A percentile compares a stretch with the other conserved stretches of the same genome.
Conservation (phyloP, 2,113 vertebrate species). For the Carassius carassius region DNA sequence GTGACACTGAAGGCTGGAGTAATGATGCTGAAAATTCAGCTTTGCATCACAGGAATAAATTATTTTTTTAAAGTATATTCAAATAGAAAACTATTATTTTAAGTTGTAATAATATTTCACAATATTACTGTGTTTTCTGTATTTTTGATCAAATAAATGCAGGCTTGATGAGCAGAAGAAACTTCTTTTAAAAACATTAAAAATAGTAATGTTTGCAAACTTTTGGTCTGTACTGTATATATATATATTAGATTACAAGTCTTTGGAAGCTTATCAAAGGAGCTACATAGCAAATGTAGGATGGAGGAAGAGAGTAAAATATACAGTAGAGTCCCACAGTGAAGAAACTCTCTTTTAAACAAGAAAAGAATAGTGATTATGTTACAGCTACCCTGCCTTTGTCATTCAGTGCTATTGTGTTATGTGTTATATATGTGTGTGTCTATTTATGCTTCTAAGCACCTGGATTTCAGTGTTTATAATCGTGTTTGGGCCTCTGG, state of each 20-base stretch:
- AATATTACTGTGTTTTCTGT: no score
- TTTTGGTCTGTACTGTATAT: no score
- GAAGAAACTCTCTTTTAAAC: conserved; percentile 57
- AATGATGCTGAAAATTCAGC: no score
- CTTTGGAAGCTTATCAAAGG: conserved; percentile 54
- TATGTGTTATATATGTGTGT: neutral
- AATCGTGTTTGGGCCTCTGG: conserved; percentile 97
- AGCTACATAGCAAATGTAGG: conserved; percentile 42
- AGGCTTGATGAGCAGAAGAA: no score
- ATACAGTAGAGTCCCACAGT: conserved; percentile 60
- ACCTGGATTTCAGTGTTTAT: conserved; percentile 72
- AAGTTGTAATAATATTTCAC: no score
- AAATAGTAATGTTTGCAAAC: no score
- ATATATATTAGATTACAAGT: conserved; percentile 38
- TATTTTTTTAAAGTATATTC: no score
- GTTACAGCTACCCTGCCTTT: conserved; percentile 62
- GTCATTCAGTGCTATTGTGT: conserved; percentile 63
- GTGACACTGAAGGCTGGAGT: no score
- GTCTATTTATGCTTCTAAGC: conserved; percentile 19
- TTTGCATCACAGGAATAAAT: no score
- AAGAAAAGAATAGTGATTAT: conserved; percentile 54
- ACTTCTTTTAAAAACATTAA: no score
- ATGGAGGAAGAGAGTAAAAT: conserved; percentile 65
- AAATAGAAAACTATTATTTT: no score
- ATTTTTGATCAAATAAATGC: no score